phyloP scores from a whole-genome alignment of 2,888 invertebrate genomes.

The Aplocera efformata region DNA sequence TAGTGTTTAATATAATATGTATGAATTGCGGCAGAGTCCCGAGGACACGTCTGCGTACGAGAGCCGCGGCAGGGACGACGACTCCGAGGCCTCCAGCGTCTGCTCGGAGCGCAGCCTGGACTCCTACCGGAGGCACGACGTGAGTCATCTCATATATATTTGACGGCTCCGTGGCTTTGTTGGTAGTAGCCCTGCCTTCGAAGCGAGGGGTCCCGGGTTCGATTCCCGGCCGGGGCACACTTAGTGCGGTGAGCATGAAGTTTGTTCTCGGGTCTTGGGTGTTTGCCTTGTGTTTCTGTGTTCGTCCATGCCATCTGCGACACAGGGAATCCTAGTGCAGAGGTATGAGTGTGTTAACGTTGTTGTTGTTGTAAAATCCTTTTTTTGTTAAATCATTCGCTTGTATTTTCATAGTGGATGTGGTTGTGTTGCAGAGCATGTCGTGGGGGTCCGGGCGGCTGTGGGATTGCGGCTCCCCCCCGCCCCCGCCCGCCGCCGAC shows the following conservation, averaged over 20 bases:
- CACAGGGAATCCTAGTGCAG: no score
- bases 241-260: no score
- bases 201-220: no score
- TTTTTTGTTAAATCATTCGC: no score
- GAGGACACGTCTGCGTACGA: conserved; percentile 78
- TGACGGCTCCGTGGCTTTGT: not conserved
- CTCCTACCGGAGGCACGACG: conserved; percentile 90
- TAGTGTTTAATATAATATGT: no score
- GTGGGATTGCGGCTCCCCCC: conserved; percentile 65
- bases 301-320: no score
- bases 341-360: no score
- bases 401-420: no score
- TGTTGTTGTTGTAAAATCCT: no score
- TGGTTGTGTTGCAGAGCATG: conserved; percentile 81
- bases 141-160: conserved; percentile 67
- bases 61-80: conserved; percentile 82
- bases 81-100: conserved; percentile 97
- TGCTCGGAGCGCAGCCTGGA: conserved; percentile 95
- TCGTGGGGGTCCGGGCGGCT: conserved; percentile 90
- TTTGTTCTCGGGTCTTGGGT: no score
- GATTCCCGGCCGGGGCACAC: no score
- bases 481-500: conserved; percentile 76
- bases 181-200: not conserved
- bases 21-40: conserved; percentile 78
- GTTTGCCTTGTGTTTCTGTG: no score